Base-by-base conservation (phyloP, 1,140 invertebrate genomes). In the Procambarus clarkii region DNA sequence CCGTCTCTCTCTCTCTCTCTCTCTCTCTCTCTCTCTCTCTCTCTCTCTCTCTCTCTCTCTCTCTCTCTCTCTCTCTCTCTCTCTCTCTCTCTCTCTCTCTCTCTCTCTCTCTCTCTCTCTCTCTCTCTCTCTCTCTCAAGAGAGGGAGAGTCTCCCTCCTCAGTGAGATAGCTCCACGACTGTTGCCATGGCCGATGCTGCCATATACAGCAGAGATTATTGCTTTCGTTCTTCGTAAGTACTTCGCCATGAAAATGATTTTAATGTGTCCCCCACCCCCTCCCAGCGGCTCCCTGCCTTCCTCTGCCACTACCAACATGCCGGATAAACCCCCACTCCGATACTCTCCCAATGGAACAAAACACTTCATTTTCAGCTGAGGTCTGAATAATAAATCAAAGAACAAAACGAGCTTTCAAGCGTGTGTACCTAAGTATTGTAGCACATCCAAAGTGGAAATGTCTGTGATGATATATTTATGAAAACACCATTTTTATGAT, bases 401-500 rank as follows among this genome's bases (percentile, higher is more conserved):
- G 88, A 84, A 90, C 88, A 90, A 90, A 90, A 90, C 88, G 81
- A 77, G 88, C 88, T 90, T 90, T 90, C 88, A 90, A 84, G 88
- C 81, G 88, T 90, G 81, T 90, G 88, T 90, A 90, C 88, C 81
- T 90, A 90, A 90, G 88, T 90, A 90, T 90, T 90, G 88, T 90
- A 90, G 88, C 88, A 90, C 88, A 90, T 90, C 88, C 81, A 84
- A 84, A 90, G 88, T 90, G 88, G 88, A 90, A 90, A 90, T 90
- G 88, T 90, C 88, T 90, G 88, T 90, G 88, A 90, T 90, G 88
- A 90, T 90, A 90, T 90, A 90, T 90, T 84, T 90, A 90, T 90
- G 88, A 90, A 90, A 90, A 90, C 88, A 90, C 88, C 88, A 90
- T 90, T 90, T 90, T 90, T 90, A 90, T 84, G 88, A 90, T 90